These are phyloP conservation scores for Xyrauchen texanus DNA, from an alignment of 2,113 vertebrate genomes.

Conservation along the genomic window DNA sequence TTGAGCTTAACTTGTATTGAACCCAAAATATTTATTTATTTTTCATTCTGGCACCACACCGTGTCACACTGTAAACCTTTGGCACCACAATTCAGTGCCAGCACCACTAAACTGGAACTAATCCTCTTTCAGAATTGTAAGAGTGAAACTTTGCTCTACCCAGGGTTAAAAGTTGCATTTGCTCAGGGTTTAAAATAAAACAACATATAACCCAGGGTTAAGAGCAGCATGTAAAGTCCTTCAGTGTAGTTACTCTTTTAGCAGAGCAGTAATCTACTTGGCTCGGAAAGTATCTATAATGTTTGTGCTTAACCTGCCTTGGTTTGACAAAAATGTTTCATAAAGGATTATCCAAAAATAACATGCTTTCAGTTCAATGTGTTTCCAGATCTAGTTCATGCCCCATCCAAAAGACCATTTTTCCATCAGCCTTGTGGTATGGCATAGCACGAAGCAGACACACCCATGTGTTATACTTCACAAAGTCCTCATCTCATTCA, in stretches of 20 bases:
- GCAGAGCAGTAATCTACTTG: neutral
- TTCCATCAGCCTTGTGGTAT: neutral
- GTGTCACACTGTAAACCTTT: no score
- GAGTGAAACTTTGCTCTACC: no score
- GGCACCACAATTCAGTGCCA: no score
- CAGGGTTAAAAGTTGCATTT: no score
- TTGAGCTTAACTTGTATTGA: no score
- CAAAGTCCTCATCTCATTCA: neutral
- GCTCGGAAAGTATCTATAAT: neutral
- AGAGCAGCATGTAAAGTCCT: no score
- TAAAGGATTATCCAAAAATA: constrained; percentile 10
- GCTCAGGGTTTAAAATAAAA: no score
- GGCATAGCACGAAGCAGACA: neutral
- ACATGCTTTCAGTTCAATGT: neutral
- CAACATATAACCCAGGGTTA: no score
- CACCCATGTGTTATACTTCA: neutral
- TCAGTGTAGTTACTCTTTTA: neutral
- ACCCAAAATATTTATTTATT: no score
- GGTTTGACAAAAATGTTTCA: neutral
- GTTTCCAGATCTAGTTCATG: neutral
- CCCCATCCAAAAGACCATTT: constrained; percentile 14
- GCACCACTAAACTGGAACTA: no score
- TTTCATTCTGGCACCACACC: no score
- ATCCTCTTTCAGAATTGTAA: no score
- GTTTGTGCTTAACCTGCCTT: neutral